Conservation (phyloP, 2,888 invertebrate species). For the Brenthis hecate region DNA sequence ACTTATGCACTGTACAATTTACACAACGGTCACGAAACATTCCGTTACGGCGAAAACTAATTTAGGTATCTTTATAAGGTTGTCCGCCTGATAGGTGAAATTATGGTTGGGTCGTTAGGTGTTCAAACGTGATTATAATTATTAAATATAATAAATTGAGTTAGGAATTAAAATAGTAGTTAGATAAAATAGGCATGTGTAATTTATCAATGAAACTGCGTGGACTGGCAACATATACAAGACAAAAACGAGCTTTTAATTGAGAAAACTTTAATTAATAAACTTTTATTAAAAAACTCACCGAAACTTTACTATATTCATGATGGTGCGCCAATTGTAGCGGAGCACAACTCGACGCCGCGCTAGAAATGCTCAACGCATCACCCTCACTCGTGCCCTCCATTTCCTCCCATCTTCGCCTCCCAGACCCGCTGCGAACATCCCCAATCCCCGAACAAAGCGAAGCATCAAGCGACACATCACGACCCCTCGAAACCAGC, state of each 20-base stretch:
- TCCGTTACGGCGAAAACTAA: conserved; percentile 42
- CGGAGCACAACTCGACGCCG: conserved; percentile 75
- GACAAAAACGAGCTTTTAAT: neutral
- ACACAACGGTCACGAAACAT: conserved; percentile 35
- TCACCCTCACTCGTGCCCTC: conserved; percentile 75
- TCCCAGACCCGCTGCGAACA: conserved; percentile 81
- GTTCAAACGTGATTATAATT: conserved; percentile 25
- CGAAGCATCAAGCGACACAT: conserved; percentile 63
- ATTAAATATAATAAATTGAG: neutral
- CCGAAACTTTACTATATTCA: conserved; percentile 77
- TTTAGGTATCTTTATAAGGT: conserved; percentile 31
- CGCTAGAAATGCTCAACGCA: conserved; percentile 75
- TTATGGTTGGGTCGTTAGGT: conserved; percentile 50
- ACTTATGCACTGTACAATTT: conserved; percentile 8
- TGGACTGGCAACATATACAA: conserved; percentile 45
- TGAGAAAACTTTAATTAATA: neutral
- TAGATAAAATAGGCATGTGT: neutral
- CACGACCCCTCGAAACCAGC: conserved; percentile 43
- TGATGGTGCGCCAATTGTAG: conserved; percentile 71
- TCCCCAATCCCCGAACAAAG: conserved; percentile 72
- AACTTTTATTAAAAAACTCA: conserved; percentile 55
- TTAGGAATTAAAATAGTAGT: neutral
- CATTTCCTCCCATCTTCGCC: conserved; percentile 74
- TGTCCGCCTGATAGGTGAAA: conserved; percentile 49
- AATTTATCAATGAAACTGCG: neutral